A percentile compares a stretch with the other conserved stretches of the same genome.
Conservation (phyloP, 1,140 invertebrate species). For the Zaprionus ornatus region DNA sequence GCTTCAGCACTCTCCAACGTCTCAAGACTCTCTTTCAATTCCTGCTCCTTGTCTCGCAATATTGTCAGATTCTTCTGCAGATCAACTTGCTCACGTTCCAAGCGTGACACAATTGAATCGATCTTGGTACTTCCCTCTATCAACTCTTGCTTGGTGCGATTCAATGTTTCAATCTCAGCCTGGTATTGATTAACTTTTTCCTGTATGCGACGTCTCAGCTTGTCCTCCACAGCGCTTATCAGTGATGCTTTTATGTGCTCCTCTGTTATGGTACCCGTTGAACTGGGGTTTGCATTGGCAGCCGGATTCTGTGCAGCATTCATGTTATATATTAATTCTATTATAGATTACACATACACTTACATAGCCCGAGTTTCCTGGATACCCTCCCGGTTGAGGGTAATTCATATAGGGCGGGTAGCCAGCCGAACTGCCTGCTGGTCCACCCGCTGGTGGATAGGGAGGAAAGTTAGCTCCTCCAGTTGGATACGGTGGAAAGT, state of each 20-base stretch:
- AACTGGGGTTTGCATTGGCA: constrained; percentile 44
- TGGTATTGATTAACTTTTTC: constrained; percentile 95
- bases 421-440: constrained; percentile 48
- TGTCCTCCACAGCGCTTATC: constrained; percentile 97
- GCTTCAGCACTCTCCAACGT: constrained; percentile 91
- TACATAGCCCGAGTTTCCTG: constrained; percentile 82
- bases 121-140: constrained; percentile 93
- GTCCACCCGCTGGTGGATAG: constrained; percentile 53
- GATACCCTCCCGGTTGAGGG: constrained; percentile 81
- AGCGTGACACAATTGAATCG: constrained; percentile 90
- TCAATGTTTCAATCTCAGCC: constrained; percentile 95
- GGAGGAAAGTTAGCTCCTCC: constrained; percentile 61
- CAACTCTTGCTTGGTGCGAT: constrained; percentile 94
- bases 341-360: constrained; percentile 3
- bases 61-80: constrained; percentile 93
- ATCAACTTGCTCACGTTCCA: constrained; percentile 94
- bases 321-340: not conserved
- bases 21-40: constrained; percentile 92
- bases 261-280: constrained; percentile 93
- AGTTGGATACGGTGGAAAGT: constrained; percentile 76
- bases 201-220: constrained; percentile 92
- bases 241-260: constrained; percentile 97
- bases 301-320: constrained; percentile 53
- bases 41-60: constrained; percentile 93
- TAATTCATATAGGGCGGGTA: constrained; percentile 84